phyloP scores from a whole-genome alignment of 2,888 invertebrate species.

The Junonia oenone region DNA sequence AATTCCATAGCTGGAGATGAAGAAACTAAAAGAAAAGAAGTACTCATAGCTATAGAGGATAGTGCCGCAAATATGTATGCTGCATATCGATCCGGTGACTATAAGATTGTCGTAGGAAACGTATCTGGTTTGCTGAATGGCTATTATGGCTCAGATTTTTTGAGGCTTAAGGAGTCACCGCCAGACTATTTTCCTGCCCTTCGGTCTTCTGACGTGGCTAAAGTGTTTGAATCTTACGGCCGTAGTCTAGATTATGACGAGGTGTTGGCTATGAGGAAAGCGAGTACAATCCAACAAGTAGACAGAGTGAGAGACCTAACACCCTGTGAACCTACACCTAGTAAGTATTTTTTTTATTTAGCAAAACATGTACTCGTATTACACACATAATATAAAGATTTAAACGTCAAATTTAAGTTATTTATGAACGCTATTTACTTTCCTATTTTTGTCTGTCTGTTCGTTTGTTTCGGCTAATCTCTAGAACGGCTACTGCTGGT shows the following conservation, averaged over 20 bases:
- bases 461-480: too few species aligned
- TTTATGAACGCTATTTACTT: too few species aligned
- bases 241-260: slow-evolving; percentile 46
- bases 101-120: slow-evolving; percentile 81
- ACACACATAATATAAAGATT: too few species aligned
- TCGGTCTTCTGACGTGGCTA: slow-evolving; percentile 49
- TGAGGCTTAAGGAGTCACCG: slow-evolving; percentile 47
- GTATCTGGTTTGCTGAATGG: slow-evolving; percentile 57
- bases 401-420: too few species aligned
- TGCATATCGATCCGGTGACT: slow-evolving; percentile 80
- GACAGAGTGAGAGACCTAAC: slow-evolving; percentile 50
- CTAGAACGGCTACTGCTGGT: too few species aligned
- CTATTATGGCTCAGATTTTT: slow-evolving; percentile 56
- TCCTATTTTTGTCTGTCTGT: background rate
- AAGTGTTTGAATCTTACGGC: slow-evolving; percentile 51
- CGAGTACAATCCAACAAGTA: slow-evolving; percentile 50
- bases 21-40: slow-evolving; percentile 71
- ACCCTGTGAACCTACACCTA: slow-evolving; percentile 55
- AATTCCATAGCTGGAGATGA: slow-evolving; percentile 74
- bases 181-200: slow-evolving; percentile 55
- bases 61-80: slow-evolving; percentile 72
- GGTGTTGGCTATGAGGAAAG: slow-evolving; percentile 46
- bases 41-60: slow-evolving; percentile 80
- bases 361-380: too few species aligned
- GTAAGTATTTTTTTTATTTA: slow-evolving; percentile 49